Conservation (phyloP, 2,888 invertebrate genomes). For the Lasioglossum morio region DNA sequence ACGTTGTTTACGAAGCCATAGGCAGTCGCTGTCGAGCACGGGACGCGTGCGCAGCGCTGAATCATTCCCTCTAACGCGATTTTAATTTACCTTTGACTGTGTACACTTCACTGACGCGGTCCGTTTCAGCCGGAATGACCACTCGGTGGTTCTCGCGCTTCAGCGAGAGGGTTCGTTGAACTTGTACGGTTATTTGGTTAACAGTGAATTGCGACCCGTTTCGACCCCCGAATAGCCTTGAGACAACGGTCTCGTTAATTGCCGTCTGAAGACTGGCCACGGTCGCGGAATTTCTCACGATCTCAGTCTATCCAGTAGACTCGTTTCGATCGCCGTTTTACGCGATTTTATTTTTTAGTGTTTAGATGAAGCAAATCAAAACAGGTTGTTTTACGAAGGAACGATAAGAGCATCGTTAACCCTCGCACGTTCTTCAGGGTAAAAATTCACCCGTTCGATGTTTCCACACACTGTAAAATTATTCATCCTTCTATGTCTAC, state of each 20-base stretch:
- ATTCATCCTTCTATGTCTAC: too few relatives aligned
- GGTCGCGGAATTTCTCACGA: background rate
- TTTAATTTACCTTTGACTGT: constrained; percentile 59
- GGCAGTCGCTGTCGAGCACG: background rate
- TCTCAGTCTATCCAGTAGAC: background rate
- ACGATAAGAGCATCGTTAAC: background rate
- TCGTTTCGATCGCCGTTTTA: background rate
- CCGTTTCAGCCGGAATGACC: constrained; percentile 39
- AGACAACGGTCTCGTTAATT: constrained; percentile 19
- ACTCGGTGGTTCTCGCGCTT: constrained; percentile 42
- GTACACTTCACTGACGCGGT: constrained; percentile 32
- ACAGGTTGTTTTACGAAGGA: background rate
- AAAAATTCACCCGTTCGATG: too few relatives aligned
- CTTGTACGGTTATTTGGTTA: constrained; percentile 70
- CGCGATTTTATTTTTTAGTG: too few relatives aligned
- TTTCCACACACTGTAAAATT: too few relatives aligned
- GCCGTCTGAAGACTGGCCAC: background rate
- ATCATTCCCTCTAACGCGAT: constrained; percentile 49
- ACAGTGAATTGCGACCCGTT: constrained; percentile 66
- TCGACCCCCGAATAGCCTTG: constrained; percentile 43
- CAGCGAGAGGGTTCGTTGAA: constrained; percentile 70
- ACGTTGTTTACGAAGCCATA: background rate
- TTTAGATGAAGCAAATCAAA: background rate
- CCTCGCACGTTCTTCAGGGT: too few relatives aligned
- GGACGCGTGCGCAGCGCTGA: background rate